phyloP scores from a whole-genome alignment of 2,888 invertebrate species.

The Drosophila acutilabella region DNA sequence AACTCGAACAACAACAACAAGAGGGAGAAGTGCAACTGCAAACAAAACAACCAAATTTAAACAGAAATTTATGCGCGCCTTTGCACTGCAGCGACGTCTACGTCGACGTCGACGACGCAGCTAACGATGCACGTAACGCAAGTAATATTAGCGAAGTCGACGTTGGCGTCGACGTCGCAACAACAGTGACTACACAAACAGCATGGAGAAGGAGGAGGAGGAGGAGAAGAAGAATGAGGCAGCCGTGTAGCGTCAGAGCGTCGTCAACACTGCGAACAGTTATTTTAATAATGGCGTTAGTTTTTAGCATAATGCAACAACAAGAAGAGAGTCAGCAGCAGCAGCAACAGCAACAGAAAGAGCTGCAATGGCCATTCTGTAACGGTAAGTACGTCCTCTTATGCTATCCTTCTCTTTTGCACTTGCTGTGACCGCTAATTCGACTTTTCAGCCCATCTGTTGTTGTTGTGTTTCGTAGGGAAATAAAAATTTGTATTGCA shows the following conservation, averaged over 20 bases:
- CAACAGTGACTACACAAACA: constrained; percentile 28
- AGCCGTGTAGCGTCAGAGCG: constrained; percentile 24
- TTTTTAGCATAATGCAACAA: constrained; percentile 71
- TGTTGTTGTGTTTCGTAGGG: constrained; percentile 18
- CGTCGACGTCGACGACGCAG: constrained; percentile 45
- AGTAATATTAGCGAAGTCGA: constrained; percentile 43
- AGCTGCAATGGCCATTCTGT: constrained; percentile 52
- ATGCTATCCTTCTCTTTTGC: not conserved
- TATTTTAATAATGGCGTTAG: constrained; percentile 72
- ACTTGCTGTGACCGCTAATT: constrained; percentile 34
- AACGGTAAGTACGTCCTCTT: constrained; percentile 63
- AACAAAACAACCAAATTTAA: constrained; percentile 36
- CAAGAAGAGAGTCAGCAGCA: constrained; percentile 35
- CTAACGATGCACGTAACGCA: constrained; percentile 35
- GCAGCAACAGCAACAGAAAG: constrained; percentile 47
- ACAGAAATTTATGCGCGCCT: constrained; percentile 60
- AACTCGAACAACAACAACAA: constrained; percentile 41
- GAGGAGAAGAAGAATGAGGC: constrained; percentile 4
- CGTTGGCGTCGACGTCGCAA: constrained; percentile 31
- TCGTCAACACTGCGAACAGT: constrained; percentile 50
- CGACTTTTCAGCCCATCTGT: constrained; percentile 28
- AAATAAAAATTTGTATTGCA: constrained; percentile 50
- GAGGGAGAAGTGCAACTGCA: constrained; percentile 26
- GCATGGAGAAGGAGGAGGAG: constrained; percentile 7
- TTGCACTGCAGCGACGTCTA: too few relatives aligned